Percentiles rank a stretch among this genome's conserved stretches.
These are phyloP conservation scores for Mirza zaza DNA, from an alignment of 2,113 vertebrate genomes.

Conservation along the genomic window DNA sequence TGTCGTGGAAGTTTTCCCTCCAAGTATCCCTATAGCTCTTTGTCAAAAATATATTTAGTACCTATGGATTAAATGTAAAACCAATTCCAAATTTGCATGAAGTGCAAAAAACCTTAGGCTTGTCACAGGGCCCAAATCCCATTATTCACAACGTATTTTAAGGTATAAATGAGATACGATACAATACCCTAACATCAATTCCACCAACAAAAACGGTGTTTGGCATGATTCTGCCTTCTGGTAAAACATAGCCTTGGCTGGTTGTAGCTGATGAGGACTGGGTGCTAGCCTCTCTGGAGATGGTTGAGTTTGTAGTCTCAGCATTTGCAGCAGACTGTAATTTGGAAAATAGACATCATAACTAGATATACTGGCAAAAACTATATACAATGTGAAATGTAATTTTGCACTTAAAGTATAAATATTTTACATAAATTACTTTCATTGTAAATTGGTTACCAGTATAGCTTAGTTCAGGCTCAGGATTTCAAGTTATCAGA, in stretches of 20 bases:
- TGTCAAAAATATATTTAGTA: background rate
- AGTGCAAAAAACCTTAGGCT: background rate
- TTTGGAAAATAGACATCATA: constrained; percentile 54
- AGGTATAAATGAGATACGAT: constrained; percentile 60
- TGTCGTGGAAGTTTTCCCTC: background rate
- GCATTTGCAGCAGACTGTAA: constrained; percentile 82
- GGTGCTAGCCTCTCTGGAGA: constrained; percentile 73
- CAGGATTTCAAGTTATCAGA: background rate
- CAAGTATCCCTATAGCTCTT: background rate
- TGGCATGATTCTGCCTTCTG: constrained; percentile 95
- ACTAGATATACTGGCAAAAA: background rate
- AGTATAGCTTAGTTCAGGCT: constrained; percentile 48
- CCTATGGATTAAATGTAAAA: constrained; percentile 18
- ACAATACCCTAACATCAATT: constrained; percentile 93
- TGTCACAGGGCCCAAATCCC: background rate
- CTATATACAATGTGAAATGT: background rate
- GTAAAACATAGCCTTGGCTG: constrained; percentile 94
- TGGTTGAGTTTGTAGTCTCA: constrained; percentile 72
- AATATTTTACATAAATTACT: constrained; percentile 21
- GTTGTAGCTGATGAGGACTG: constrained; percentile 81
- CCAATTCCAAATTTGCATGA: constrained; percentile 17
- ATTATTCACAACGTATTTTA: background rate
- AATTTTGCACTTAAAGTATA: constrained; percentile 31
- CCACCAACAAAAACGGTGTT: constrained; percentile 97
- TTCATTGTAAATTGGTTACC: constrained; percentile 11